These are phyloP conservation scores for Meloe dianella DNA, from an alignment of 2,888 invertebrate species.

Conservation along the genomic window DNA sequence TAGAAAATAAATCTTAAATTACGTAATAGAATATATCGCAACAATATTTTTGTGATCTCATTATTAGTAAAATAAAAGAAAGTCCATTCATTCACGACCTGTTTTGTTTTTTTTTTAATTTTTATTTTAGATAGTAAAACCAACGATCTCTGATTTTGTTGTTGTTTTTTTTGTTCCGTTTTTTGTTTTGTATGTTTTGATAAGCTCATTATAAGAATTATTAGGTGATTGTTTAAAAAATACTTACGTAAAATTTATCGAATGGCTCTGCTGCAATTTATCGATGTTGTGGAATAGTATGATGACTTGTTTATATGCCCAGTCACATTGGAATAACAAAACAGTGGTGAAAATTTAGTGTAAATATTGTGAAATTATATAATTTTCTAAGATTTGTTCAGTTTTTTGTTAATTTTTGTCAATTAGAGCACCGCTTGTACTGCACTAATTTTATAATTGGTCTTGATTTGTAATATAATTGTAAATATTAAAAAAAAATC, in stretches of 20 bases:
- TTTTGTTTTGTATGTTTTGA: constrained; percentile 38
- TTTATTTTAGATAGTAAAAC: constrained; percentile 9
- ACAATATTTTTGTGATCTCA: constrained; percentile 23
- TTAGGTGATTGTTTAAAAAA: constrained; percentile 34
- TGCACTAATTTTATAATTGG: constrained; percentile 48
- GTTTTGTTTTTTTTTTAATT: constrained; percentile 17
- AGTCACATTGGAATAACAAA: constrained; percentile 48
- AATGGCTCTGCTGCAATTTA: constrained; percentile 32
- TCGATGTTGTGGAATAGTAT: constrained; percentile 35
- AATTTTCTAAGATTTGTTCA: constrained; percentile 11
- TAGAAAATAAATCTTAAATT: background rate
- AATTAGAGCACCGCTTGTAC: constrained; percentile 55
- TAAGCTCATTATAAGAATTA: constrained; percentile 31
- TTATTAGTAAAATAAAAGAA: background rate
- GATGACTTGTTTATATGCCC: constrained; percentile 39
- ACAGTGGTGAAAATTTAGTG: constrained; percentile 33
- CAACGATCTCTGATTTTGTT: constrained; percentile 42
- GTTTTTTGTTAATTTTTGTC: constrained; percentile 23
- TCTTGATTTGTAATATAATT: constrained; percentile 43
- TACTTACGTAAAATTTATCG: constrained; percentile 34
- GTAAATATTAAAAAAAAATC: constrained; percentile 41
- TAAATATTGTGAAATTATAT: constrained; percentile 33
- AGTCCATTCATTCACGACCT: constrained; percentile 8
- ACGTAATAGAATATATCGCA: background rate
- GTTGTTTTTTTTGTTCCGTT: too few species aligned